A percentile compares a stretch with the other conserved stretches of the same genome.
Conservation (phyloP, 2,888 invertebrate species). For the Nomada goodeniana region DNA sequence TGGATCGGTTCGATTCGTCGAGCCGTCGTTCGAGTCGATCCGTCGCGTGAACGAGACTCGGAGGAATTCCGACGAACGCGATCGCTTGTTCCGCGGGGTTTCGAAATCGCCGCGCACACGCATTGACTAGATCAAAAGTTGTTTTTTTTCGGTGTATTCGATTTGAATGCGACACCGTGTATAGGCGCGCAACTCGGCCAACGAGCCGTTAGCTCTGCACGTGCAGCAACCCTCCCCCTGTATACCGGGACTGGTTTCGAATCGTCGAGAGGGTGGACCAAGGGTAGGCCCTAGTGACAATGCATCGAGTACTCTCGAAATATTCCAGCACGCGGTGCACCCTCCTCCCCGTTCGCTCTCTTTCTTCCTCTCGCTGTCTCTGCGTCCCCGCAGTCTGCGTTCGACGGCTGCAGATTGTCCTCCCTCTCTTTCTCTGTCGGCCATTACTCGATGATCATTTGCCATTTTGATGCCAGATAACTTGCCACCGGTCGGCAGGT, state of each 20-base stretch:
- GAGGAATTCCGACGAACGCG: slow-evolving; percentile 6
- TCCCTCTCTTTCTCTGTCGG: slow-evolving; percentile 19
- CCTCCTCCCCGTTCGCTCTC: slow-evolving; percentile 43
- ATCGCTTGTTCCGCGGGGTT: background rate
- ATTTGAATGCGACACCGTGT: slow-evolving; percentile 58
- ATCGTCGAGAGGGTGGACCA: slow-evolving; percentile 71
- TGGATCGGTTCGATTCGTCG: background rate
- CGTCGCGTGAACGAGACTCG: background rate
- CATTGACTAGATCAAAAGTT: slow-evolving; percentile 28
- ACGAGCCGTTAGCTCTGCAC: slow-evolving; percentile 64
- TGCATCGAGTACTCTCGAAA: slow-evolving; percentile 76
- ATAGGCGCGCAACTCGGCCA: slow-evolving; percentile 59
- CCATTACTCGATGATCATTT: slow-evolving; percentile 70
- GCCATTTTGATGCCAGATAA: slow-evolving; percentile 67
- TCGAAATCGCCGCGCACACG: slow-evolving; percentile 17
- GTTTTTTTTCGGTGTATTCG: slow-evolving; percentile 24
- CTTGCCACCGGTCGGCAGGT: slow-evolving; percentile 49
- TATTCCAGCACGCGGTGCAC: slow-evolving; percentile 68
- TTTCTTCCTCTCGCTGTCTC: slow-evolving; percentile 26
- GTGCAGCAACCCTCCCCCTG: slow-evolving; percentile 60
- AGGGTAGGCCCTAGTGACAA: slow-evolving; percentile 72
- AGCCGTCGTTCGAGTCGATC: background rate
- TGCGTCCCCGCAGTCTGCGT: slow-evolving; percentile 40
- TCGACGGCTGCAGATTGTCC: slow-evolving; percentile 5
- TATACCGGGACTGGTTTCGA: slow-evolving; percentile 64